These are phyloP conservation scores for Menidia beryllina DNA, from an alignment of 2,113 vertebrate species.

Conservation along the genomic window DNA sequence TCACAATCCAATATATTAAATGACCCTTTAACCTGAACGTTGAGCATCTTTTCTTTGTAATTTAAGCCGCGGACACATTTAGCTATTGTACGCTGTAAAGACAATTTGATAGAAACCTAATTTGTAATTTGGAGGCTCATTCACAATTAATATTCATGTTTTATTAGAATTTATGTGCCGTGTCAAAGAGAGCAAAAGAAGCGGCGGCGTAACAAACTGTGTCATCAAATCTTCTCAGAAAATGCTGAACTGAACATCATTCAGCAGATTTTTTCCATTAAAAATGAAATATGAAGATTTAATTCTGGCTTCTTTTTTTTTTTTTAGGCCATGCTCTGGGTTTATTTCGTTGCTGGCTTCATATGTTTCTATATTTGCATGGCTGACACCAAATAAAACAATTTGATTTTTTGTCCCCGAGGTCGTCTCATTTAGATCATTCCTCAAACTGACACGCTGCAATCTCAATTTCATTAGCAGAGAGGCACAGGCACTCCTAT, in stretches of 20 bases:
- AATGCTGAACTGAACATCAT: slow-evolving; percentile 16
- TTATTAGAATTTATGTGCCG: slow-evolving; percentile 20
- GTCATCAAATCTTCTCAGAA: slow-evolving; percentile 22
- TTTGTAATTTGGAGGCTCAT: slow-evolving; percentile 2
- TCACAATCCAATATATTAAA: slow-evolving; percentile 23
- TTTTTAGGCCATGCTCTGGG: background rate
- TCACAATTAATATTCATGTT: slow-evolving; percentile 10
- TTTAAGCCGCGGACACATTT: no score
- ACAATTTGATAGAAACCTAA: background rate
- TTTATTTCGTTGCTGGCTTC: slow-evolving; percentile 17
- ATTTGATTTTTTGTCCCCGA: slow-evolving; percentile 16
- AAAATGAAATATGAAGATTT: slow-evolving; percentile 16
- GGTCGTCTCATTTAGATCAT: slow-evolving; percentile 39
- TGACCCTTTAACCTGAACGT: slow-evolving; percentile 1
- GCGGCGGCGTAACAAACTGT: background rate
- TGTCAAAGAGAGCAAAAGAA: slow-evolving; percentile 20
- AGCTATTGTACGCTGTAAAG: background rate
- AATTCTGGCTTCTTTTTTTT: slow-evolving; percentile 40
- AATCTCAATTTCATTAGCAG: slow-evolving; percentile 64
- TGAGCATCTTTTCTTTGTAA: no score
- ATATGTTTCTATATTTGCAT: slow-evolving; percentile 32
- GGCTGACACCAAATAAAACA: slow-evolving; percentile 26
- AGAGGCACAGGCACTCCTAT: slow-evolving; percentile 37
- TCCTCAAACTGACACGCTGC: slow-evolving; percentile 48
- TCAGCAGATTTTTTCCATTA: slow-evolving; percentile 30